Evolutionary conservation across 53 echinoderm and acorn worm species (phyloP), one percentile per base, ranked within the genome.

Genomic region (Hippasteria phrygiana): DNA sequence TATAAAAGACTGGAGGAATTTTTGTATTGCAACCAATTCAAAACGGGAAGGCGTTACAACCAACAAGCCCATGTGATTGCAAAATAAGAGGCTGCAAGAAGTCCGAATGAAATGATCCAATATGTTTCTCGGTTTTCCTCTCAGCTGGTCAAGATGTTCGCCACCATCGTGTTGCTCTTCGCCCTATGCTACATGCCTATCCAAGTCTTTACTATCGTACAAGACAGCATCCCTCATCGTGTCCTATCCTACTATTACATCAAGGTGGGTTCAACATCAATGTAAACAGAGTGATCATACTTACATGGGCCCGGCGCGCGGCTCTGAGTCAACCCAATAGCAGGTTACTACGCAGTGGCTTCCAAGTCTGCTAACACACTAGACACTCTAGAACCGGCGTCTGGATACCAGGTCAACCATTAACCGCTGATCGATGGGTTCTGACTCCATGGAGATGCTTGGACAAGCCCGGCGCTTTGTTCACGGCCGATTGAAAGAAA

Each of bases 121-220:
- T 31, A 28, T 43, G 12, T 56, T 31, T 39, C 24, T 62, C 13
- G 51, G n/a, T 6, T 51, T 77, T 77, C 20, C 3, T 50, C 50
- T 51, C 63, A 97, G 97, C 75, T 97, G 36, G 97, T 97, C 42
- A 95, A 95, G 91, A 97, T 97, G 97, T 95, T 97, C 54, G 97
- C 97, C 10, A 89, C 92, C n/a, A 95, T 97, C 62, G 97, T 97
- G 18, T 51, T 95, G 17, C 91, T 97, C 39, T 97, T 97, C 39
- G 95, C 97, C 29, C 88, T 97, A 31, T 95, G 95, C 43, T 97
- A 97, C 56, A 75, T 97, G 37, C 97, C 97, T 0, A 93, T 95
- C 42, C 95, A 97, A 83, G 80, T 92, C 53, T 93, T 90, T 67
- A 90, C 80, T 55, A 79, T 97, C 39, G 62, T 97, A 2, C 97